A percentile compares a stretch with the other conserved stretches of the same genome.
Evolutionary conservation across 2,888 invertebrate species (phyloP).

Genomic region (Hypena proboscidalis): DNA sequence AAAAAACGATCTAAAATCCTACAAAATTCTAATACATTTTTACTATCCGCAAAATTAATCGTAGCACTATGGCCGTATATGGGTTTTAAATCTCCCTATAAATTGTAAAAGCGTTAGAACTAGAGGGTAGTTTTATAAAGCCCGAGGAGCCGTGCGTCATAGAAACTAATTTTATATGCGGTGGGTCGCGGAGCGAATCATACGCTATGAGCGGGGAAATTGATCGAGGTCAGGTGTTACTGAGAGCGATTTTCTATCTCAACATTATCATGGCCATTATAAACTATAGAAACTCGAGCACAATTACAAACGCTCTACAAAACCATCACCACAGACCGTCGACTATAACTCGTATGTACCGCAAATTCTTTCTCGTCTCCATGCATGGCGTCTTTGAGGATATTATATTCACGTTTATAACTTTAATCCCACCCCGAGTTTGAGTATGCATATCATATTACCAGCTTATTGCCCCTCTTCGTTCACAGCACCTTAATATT

Average conservation of each 20-base stretch:
- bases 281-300: too few relatives aligned
- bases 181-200: slow-evolving; percentile 23
- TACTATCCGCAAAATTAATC: slow-evolving; percentile 20
- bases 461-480: too few relatives aligned
- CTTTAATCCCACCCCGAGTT: too few relatives aligned
- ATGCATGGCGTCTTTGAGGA: too few relatives aligned
- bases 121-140: slow-evolving; percentile 37
- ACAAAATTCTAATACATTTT: not conserved
- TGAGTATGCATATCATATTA: too few relatives aligned
- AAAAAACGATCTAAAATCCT: slow-evolving; percentile 1
- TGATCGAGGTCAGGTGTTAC: not conserved
- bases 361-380: too few relatives aligned
- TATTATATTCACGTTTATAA: too few relatives aligned
- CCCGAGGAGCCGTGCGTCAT: slow-evolving; percentile 24
- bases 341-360: too few relatives aligned
- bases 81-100: slow-evolving; percentile 34
- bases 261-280: not conserved
- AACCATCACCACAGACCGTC: too few relatives aligned
- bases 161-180: slow-evolving; percentile 46
- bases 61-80: slow-evolving; percentile 27
- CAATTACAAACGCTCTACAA: too few relatives aligned
- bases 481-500: too few relatives aligned
- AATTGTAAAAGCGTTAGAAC: slow-evolving; percentile 31
- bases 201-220: slow-evolving; percentile 19
- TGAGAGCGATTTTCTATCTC: slow-evolving; percentile 2